Conservation (phyloP, 2,888 invertebrate genomes). For the Xanthia icteritia region DNA sequence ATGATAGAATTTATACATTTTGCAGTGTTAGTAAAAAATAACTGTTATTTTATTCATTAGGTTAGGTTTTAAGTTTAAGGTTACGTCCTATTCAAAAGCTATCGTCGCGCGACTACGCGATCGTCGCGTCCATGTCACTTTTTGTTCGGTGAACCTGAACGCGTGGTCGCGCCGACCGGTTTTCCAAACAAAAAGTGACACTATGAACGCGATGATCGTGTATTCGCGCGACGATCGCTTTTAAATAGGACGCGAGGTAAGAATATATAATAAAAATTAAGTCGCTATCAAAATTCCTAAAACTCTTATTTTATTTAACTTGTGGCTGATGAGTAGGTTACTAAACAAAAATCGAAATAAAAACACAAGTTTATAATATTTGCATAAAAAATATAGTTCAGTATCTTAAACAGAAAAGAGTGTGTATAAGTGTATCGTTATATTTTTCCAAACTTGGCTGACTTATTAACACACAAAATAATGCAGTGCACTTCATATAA, state of each 20-base stretch:
- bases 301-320: no score
- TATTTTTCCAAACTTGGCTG: neutral
- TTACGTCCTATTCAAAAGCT: neutral
- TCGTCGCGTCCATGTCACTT: no score
- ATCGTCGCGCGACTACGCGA: neutral
- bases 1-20: neutral
- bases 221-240: neutral
- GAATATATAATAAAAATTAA: neutral
- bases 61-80: neutral
- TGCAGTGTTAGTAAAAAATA: neutral
- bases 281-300: neutral
- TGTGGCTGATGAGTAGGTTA: conserved; percentile 9
- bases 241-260: neutral
- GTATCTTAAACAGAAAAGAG: neutral
- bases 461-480: neutral
- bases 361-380: neutral
- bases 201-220: neutral
- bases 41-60: no score
- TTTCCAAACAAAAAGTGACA: neutral
- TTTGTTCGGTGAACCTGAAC: no score
- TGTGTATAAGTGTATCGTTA: neutral
- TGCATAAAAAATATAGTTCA: conserved; percentile 6
- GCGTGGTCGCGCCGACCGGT: neutral
- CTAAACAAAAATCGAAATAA: neutral
- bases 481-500: conserved; percentile 8